These are phyloP conservation scores for Gymnogyps californianus DNA, from an alignment of 2,113 vertebrate species.

Conservation along the genomic window DNA sequence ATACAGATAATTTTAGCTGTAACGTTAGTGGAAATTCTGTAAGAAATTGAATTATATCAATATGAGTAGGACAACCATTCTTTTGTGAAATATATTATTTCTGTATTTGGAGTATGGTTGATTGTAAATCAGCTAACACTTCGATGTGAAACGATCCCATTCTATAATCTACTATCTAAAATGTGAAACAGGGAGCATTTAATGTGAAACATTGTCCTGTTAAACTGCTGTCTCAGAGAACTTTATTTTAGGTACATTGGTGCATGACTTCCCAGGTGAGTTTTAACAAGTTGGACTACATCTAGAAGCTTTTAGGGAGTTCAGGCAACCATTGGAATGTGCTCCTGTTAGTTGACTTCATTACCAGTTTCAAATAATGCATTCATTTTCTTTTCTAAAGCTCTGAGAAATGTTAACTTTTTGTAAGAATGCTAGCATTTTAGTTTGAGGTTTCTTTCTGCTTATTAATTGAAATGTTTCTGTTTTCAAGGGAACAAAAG, in stretches of 20 bases:
- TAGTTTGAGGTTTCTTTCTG: neutral
- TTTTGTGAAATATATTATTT: neutral
- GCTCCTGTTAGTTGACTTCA: neutral
- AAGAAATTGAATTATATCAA: neutral
- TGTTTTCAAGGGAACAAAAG: constrained; percentile 86
- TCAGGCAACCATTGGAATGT: neutral
- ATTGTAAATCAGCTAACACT: neutral
- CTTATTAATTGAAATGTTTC: constrained; percentile 39
- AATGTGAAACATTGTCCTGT: neutral
- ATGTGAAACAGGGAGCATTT: neutral
- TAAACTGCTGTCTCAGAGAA: neutral
- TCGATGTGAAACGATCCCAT: neutral
- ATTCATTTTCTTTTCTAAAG: neutral
- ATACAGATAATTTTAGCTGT: neutral
- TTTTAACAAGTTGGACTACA: neutral
- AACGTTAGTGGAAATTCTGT: neutral
- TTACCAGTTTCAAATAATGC: neutral
- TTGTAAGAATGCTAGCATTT: neutral
- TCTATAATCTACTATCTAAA: neutral
- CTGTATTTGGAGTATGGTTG: neutral
- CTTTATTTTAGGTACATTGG: neutral
- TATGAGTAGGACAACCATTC: neutral
- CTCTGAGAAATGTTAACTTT: neutral
- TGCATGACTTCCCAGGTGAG: neutral
- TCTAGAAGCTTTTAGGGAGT: neutral